phyloP scores from a whole-genome alignment of 2,113 vertebrate species.

The Sylvilagus bachmani region DNA sequence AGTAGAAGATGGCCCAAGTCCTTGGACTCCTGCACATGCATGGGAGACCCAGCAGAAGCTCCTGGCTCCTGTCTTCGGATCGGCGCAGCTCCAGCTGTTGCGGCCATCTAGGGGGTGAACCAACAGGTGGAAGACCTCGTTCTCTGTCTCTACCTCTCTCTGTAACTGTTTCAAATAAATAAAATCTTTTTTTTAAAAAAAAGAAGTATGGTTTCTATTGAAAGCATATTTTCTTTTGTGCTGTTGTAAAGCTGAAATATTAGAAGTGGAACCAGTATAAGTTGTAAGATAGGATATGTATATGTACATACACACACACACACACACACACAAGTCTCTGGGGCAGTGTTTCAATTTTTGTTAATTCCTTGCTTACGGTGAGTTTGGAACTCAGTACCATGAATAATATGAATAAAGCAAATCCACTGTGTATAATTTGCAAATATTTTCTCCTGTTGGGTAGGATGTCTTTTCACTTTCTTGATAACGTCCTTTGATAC shows the following conservation, averaged over 20 bases:
- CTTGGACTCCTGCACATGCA: too few species aligned
- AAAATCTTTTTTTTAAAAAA: neutral
- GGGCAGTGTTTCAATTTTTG: neutral
- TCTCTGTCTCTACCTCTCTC: too few species aligned
- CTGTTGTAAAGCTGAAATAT: neutral
- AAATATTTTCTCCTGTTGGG: neutral
- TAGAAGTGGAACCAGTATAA: neutral
- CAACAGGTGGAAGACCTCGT: too few species aligned
- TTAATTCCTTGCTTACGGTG: neutral
- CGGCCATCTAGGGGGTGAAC: too few species aligned
- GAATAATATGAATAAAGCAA: neutral
- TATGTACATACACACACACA: too few species aligned
- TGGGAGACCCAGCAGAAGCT: too few species aligned
- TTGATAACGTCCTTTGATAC: neutral
- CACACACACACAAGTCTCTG: too few species aligned
- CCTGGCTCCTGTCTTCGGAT: too few species aligned
- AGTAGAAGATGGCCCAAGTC: too few species aligned
- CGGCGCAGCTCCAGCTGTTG: too few species aligned
- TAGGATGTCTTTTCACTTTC: neutral
- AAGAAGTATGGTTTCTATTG: neutral
- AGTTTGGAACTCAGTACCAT: neutral
- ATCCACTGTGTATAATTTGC: neutral
- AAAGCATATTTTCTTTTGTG: neutral
- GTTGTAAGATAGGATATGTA: neutral
- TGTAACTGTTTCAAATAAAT: too few species aligned